Percentiles rank a stretch among this genome's conserved stretches.
phyloP scores from a whole-genome alignment of 2,888 invertebrate species.

The Campopleginae sp. region DNA sequence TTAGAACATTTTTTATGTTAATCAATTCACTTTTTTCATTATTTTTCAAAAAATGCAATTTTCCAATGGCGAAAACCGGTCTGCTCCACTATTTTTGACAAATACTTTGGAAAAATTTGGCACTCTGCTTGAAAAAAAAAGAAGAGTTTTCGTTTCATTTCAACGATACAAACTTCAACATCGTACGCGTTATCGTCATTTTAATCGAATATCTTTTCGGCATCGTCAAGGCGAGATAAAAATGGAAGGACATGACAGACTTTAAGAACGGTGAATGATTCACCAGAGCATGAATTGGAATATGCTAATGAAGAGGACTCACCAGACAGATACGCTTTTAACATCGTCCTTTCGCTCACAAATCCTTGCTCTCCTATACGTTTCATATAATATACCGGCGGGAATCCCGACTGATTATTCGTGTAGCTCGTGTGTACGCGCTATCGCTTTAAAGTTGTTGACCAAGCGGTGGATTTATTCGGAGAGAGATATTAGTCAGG shows the following conservation, averaged over 20 bases:
- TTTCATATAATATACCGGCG: background rate
- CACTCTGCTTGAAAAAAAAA: no score
- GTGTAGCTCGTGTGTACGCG: background rate
- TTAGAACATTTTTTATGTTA: no score
- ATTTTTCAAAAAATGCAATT: no score
- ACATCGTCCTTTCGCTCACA: slow-evolving; percentile 14
- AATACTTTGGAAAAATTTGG: no score
- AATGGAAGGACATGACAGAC: background rate
- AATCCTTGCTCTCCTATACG: background rate
- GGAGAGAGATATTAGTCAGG: slow-evolving; percentile 7
- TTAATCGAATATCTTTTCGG: background rate
- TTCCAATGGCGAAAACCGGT: no score
- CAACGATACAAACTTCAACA: no score
- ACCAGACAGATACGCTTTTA: slow-evolving; percentile 12
- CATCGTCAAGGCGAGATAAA: background rate
- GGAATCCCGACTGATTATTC: slow-evolving; percentile 22
- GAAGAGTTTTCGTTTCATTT: background rate
- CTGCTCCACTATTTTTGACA: no score
- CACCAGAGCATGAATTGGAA: background rate
- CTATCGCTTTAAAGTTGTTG: slow-evolving; percentile 33
- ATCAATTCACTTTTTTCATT: no score
- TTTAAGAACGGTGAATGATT: background rate
- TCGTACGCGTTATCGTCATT: no score
- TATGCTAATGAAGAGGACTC: slow-evolving; percentile 8
- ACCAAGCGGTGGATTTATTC: slow-evolving; percentile 22